Evolutionary conservation across 2,888 invertebrate genomes (phyloP).

Genomic region (Ochlodes sylvanus): DNA sequence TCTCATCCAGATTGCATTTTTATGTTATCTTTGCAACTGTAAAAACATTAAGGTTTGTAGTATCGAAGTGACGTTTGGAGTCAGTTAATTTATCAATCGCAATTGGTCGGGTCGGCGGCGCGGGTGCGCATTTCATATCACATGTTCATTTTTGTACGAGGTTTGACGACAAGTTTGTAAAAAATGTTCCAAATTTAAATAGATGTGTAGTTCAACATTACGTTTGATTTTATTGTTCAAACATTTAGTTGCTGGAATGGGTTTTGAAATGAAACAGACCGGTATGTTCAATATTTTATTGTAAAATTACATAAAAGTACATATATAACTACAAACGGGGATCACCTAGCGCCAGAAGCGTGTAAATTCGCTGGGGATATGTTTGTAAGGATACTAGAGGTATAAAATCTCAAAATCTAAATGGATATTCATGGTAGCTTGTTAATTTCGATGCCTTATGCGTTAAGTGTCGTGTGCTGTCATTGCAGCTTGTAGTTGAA

Average conservation of each 20-base stretch:
- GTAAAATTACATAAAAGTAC: slow-evolving; percentile 69
- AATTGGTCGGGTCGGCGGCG: slow-evolving; percentile 1
- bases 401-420: slow-evolving; percentile 38
- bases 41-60: neutral
- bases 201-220: slow-evolving; percentile 33
- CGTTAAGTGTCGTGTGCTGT: slow-evolving; percentile 25
- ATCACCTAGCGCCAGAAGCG: slow-evolving; percentile 18
- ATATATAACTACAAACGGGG: slow-evolving; percentile 59
- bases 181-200: slow-evolving; percentile 57
- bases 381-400: slow-evolving; percentile 35
- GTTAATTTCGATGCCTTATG: slow-evolving; percentile 31
- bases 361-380: slow-evolving; percentile 2
- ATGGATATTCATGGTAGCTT: slow-evolving; percentile 30
- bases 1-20: no score
- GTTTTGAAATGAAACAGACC: slow-evolving; percentile 26
- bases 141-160: slow-evolving; percentile 18
- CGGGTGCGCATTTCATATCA: slow-evolving; percentile 19
- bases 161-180: slow-evolving; percentile 47
- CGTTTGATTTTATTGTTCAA: slow-evolving; percentile 35
- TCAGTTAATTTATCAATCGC: slow-evolving; percentile 7
- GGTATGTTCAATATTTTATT: slow-evolving; percentile 66
- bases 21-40: no score
- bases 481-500: slow-evolving; percentile 5
- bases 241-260: slow-evolving; percentile 42
- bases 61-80: no score